Evolutionary conservation across 1,140 invertebrate genomes (phyloP).

Genomic region (Tetramorium parvispinum): DNA sequence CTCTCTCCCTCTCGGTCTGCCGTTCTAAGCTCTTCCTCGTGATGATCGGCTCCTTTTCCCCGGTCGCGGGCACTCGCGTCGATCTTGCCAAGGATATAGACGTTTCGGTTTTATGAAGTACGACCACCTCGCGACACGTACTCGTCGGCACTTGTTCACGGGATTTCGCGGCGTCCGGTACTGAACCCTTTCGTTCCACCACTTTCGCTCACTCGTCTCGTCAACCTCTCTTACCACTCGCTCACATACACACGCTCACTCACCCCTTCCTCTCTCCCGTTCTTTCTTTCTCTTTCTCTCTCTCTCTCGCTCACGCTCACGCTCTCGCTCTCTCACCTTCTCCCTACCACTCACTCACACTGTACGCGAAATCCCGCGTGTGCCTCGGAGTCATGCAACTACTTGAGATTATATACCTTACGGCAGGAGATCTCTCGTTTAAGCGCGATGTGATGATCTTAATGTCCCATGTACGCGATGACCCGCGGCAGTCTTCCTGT

Average conservation of each 20-base stretch:
- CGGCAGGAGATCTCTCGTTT: constrained; percentile 55
- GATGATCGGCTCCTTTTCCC: constrained; percentile 23
- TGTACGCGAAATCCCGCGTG: constrained; percentile 56
- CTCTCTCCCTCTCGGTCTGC: constrained; percentile 38
- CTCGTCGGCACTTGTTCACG: constrained; percentile 55
- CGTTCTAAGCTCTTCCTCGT: constrained; percentile 40
- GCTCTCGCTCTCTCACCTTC: background rate
- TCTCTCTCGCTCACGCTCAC: background rate
- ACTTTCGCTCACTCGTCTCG: constrained; percentile 56
- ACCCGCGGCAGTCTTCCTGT: constrained; percentile 46
- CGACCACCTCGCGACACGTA: constrained; percentile 34
- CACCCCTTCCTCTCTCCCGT: constrained; percentile 14
- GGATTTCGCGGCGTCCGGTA: constrained; percentile 51
- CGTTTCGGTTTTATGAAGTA: constrained; percentile 64
- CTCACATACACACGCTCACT: constrained; percentile 8
- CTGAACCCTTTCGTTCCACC: constrained; percentile 49
- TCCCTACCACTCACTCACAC: background rate
- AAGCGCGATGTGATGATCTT: constrained; percentile 59
- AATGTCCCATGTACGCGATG: constrained; percentile 63
- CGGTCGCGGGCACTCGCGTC: constrained; percentile 65
- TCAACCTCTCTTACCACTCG: constrained; percentile 44
- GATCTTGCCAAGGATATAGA: constrained; percentile 69
- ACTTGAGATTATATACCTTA: constrained; percentile 67
- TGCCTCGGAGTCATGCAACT: constrained; percentile 56
- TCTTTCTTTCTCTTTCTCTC: background rate